These are phyloP conservation scores for Oryctes rhinoceros DNA, from an alignment of 1,140 invertebrate genomes.

Conservation along the genomic window DNA sequence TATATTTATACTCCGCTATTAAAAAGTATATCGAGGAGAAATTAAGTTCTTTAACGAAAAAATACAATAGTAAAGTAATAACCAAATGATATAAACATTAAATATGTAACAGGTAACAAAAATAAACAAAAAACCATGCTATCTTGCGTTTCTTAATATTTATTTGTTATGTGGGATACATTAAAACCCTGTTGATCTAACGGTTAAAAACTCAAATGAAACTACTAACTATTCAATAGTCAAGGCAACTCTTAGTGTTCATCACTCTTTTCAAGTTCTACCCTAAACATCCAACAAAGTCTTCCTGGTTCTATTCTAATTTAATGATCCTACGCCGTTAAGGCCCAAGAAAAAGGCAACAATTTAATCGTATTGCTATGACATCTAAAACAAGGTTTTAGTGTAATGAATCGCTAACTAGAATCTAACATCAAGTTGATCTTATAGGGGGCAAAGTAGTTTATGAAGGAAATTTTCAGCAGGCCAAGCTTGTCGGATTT, in stretches of 20 bases:
- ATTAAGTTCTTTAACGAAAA: neutral
- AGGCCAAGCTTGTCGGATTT: too few species aligned
- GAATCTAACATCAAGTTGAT: neutral
- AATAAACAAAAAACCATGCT: neutral
- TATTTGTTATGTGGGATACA: neutral
- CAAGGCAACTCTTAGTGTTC: neutral
- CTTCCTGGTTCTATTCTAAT: neutral
- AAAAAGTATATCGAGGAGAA: too few species aligned
- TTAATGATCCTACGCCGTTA: constrained; percentile 8
- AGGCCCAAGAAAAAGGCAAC: constrained; percentile 15
- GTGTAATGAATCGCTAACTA: neutral
- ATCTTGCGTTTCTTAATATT: neutral
- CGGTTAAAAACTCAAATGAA: neutral
- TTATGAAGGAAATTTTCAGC: neutral
- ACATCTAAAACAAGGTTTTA: constrained; percentile 1
- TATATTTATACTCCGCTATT: too few species aligned
- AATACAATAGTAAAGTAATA: neutral
- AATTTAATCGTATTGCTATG: constrained; percentile 17
- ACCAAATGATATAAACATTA: neutral
- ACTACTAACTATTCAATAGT: neutral
- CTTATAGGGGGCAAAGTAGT: neutral
- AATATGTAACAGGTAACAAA: neutral
- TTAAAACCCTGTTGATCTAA: constrained; percentile 4
- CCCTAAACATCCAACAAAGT: neutral
- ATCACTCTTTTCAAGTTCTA: neutral